Conservation (phyloP, 1,140 invertebrate genomes). For the Penaeus vannamei region DNA sequence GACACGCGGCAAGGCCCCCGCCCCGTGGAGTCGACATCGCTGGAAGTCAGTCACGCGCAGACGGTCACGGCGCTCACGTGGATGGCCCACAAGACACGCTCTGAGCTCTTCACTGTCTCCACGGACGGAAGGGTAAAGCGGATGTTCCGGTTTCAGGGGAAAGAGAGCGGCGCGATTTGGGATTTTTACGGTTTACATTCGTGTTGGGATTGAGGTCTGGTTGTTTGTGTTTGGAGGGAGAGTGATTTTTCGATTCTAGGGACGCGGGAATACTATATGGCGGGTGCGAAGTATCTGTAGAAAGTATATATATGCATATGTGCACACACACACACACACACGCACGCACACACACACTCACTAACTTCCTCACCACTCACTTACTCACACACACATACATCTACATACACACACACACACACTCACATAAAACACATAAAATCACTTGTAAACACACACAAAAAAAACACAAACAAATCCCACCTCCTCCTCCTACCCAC, state of each 20-base stretch:
- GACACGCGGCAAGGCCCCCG: constrained; percentile 83
- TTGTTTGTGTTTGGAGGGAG: no score
- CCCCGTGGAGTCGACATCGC: constrained; percentile 78
- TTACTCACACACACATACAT: background rate
- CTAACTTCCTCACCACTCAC: no score
- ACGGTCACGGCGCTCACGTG: constrained; percentile 84
- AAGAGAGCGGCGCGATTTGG: no score
- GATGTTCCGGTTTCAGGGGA: no score
- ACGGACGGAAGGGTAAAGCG: constrained; percentile 85
- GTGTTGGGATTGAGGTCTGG: no score
- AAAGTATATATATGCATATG: background rate
- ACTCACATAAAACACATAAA: background rate
- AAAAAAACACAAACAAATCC: background rate
- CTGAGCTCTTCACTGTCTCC: constrained; percentile 91
- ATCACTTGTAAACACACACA: background rate
- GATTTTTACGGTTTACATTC: no score
- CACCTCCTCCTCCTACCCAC: background rate
- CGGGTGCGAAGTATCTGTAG: background rate
- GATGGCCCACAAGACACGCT: constrained; percentile 89
- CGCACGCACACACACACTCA: background rate
- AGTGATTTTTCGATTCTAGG: no score
- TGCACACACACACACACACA: background rate
- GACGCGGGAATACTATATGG: no score
- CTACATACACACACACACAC: background rate
- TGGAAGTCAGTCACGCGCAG: constrained; percentile 84